Percentiles rank a stretch among this genome's conserved stretches.
These are phyloP conservation scores for Lasioglossum vierecki DNA, from an alignment of 2,888 invertebrate genomes.

Conservation along the genomic window DNA sequence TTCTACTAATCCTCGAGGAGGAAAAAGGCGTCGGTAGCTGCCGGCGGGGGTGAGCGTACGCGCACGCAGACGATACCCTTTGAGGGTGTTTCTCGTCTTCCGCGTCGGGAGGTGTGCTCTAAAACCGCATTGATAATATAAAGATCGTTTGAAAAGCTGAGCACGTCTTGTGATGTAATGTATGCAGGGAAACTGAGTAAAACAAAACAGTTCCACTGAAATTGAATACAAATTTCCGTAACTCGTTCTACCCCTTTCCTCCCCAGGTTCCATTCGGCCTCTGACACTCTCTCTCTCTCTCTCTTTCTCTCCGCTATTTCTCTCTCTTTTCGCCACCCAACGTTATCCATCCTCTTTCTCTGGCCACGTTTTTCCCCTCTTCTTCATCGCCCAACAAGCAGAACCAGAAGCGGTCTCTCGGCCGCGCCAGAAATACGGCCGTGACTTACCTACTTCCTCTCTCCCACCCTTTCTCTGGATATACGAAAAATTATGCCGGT, in stretches of 20 bases:
- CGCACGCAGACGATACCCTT: constrained; percentile 41
- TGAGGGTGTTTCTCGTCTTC: constrained; percentile 19
- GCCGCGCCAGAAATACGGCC: constrained; percentile 63
- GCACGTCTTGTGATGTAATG: constrained; percentile 74
- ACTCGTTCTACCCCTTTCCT: constrained; percentile 16
- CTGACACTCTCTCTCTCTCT: constrained; percentile 4
- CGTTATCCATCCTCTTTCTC: background rate
- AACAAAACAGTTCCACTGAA: constrained; percentile 77
- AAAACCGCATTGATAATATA: constrained; percentile 75
- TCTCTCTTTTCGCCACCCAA: background rate
- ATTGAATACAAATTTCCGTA: constrained; percentile 79
- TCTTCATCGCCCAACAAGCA: background rate
- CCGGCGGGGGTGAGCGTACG: background rate
- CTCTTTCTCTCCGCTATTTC: constrained; percentile 20
- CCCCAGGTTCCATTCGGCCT: constrained; percentile 10
- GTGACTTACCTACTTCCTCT: constrained; percentile 42
- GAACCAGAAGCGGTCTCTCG: background rate
- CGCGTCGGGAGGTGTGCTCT: constrained; percentile 54
- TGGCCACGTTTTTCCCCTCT: background rate
- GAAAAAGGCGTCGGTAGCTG: background rate
- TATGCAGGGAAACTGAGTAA: constrained; percentile 74
- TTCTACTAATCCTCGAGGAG: constrained; percentile 40
- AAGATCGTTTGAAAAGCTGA: constrained; percentile 71
- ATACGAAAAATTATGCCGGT: constrained; percentile 71
- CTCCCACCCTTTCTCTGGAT: constrained; percentile 48